phyloP scores from a whole-genome alignment of 2,113 vertebrate species.

The Recurvirostra avosetta region DNA sequence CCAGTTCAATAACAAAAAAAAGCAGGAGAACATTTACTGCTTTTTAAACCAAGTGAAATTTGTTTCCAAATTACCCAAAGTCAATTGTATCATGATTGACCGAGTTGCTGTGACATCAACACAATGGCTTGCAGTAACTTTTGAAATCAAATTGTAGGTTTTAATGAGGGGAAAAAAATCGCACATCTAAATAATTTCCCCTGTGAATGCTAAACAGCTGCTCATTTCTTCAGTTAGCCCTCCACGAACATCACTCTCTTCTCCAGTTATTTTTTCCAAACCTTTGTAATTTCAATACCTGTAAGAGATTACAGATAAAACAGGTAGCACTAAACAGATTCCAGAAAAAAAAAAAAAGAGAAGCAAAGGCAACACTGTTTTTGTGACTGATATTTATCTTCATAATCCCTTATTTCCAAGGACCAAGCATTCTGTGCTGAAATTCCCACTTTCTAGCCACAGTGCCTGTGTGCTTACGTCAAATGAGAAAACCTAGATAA shows the following conservation, averaged over 20 bases:
- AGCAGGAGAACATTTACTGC: background rate
- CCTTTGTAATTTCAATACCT: background rate
- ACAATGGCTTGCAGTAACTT: background rate
- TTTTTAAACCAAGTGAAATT: background rate
- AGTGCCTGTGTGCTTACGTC: background rate
- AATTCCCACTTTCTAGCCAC: background rate
- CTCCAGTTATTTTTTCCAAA: background rate
- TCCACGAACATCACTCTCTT: background rate
- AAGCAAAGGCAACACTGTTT: background rate
- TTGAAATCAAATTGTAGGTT: background rate
- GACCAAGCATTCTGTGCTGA: background rate
- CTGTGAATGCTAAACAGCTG: background rate
- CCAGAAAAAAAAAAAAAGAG: background rate
- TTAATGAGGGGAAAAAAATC: background rate
- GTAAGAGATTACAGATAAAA: background rate
- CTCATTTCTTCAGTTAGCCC: background rate
- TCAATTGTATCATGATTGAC: background rate
- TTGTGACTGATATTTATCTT: background rate
- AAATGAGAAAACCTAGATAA: background rate
- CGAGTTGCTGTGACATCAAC: background rate
- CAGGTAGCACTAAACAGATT: background rate
- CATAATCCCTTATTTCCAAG: background rate
- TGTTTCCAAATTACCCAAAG: background rate
- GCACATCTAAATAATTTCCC: background rate
- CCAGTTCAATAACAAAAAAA: background rate